Conservation (phyloP, 2,797 vertebrate genomes). For the Ptychadena robeensis region DNA sequence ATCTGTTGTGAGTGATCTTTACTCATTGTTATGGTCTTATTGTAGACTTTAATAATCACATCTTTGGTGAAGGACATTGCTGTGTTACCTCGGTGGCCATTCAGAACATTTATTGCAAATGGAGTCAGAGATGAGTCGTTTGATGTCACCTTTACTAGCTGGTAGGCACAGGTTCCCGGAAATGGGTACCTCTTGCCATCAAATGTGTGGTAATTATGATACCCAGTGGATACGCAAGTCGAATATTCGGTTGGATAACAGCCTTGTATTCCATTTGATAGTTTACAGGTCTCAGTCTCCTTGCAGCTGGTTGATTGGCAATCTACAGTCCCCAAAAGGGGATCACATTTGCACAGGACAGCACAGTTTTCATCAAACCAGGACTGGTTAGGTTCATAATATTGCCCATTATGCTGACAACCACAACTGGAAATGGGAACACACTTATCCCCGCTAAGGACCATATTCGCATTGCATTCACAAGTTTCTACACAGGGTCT, state of each 20-base stretch:
- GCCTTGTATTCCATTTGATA: conserved; percentile 64
- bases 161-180: conserved; percentile 41
- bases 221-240: conserved; percentile 70
- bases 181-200: conserved; percentile 58
- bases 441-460: conserved; percentile 44
- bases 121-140: conserved; percentile 1
- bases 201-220: conserved; percentile 73
- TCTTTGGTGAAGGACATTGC: conserved; percentile 33
- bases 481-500: conserved; percentile 53
- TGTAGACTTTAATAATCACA: conserved; percentile 17
- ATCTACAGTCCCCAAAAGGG: conserved; percentile 64
- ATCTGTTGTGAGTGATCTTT: conserved; percentile 13
- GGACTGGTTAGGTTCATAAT: conserved; percentile 69
- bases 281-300: conserved; percentile 64
- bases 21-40: conserved; percentile 23
- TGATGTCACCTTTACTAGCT: conserved; percentile 10
- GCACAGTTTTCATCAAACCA: conserved; percentile 70
- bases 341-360: conserved; percentile 69
- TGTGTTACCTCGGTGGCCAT: conserved; percentile 20
- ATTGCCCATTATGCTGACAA: conserved; percentile 71
- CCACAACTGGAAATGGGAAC: conserved; percentile 67
- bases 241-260: conserved; percentile 64
- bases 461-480: conserved; percentile 39
- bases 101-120: conserved; percentile 12
- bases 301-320: conserved; percentile 69